Percentiles rank a stretch among this genome's conserved stretches.
These are phyloP conservation scores for Aspidoscelis tigris DNA, from an alignment of 2,113 vertebrate species.

Conservation along the genomic window DNA sequence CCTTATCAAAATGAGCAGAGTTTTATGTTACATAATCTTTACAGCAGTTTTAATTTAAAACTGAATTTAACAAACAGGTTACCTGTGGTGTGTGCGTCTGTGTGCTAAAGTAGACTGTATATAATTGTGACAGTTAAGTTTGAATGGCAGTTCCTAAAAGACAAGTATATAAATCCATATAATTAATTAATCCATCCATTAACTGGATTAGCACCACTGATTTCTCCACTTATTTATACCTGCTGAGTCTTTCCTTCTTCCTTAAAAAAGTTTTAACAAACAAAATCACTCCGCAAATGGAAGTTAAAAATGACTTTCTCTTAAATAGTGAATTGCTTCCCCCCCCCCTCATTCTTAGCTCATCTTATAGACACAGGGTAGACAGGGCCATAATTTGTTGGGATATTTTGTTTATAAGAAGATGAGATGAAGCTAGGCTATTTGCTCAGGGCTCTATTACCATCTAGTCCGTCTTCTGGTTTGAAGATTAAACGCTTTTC, in stretches of 20 bases:
- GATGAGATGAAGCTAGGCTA: constrained; percentile 30
- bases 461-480: constrained; percentile 61
- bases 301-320: constrained; percentile 23
- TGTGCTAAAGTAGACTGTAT: too few relatives aligned
- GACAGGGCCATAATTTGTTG: neutral
- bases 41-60: neutral
- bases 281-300: neutral
- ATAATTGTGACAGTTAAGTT: too few relatives aligned
- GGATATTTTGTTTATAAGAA: constrained; percentile 8
- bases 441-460: constrained; percentile 56
- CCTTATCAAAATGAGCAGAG: neutral
- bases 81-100: too few relatives aligned
- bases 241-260: neutral
- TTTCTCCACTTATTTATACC: neutral
- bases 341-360: neutral
- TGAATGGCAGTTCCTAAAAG: neutral
- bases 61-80: neutral
- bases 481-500: constrained; percentile 69
- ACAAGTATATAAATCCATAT: too few relatives aligned
- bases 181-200: neutral
- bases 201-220: neutral
- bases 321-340: constrained; percentile 5
- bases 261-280: neutral
- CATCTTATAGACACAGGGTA: constrained; percentile 14
- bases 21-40: neutral